A percentile compares a stretch with the other conserved stretches of the same genome.
These are phyloP conservation scores for Nannobrachium achirus DNA, from an alignment of 2,113 vertebrate genomes.

Conservation along the genomic window DNA sequence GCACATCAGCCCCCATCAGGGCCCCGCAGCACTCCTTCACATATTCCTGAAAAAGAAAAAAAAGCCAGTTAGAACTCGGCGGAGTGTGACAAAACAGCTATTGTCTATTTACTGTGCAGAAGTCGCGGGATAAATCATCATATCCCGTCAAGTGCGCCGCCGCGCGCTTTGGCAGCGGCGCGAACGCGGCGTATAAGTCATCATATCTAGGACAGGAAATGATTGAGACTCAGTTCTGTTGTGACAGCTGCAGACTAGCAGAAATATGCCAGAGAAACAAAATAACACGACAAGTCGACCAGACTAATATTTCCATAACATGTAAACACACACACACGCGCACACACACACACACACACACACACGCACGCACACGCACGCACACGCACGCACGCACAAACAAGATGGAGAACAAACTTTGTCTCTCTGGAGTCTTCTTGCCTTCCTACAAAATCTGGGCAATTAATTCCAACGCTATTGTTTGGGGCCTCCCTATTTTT, in stretches of 20 bases:
- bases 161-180: slow-evolving; percentile 61
- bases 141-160: slow-evolving; percentile 73
- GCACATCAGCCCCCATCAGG: slow-evolving; percentile 70
- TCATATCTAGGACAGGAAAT: slow-evolving; percentile 55
- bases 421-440: slow-evolving; percentile 65
- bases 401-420: slow-evolving; percentile 73
- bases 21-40: slow-evolving; percentile 63
- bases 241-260: slow-evolving; percentile 69
- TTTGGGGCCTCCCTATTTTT: slow-evolving; percentile 75
- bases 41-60: slow-evolving; percentile 66
- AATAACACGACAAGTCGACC: slow-evolving; percentile 69
- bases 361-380: slow-evolving; percentile 32
- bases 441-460: slow-evolving; percentile 67
- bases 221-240: slow-evolving; percentile 72
- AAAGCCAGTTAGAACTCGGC: slow-evolving; percentile 76
- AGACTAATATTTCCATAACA: slow-evolving; percentile 73
- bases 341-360: neutral
- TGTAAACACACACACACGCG: slow-evolving; percentile 21
- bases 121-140: slow-evolving; percentile 77
- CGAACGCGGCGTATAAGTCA: slow-evolving; percentile 65
- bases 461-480: slow-evolving; percentile 77
- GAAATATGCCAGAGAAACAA: slow-evolving; percentile 66
- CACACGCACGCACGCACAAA: slow-evolving; percentile 17
- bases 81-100: slow-evolving; percentile 82
- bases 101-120: slow-evolving; percentile 74